A percentile compares a stretch with the other conserved stretches of the same genome.
These are phyloP conservation scores for Craniophora ligustri DNA, from an alignment of 2,888 invertebrate genomes.

Conservation along the genomic window DNA sequence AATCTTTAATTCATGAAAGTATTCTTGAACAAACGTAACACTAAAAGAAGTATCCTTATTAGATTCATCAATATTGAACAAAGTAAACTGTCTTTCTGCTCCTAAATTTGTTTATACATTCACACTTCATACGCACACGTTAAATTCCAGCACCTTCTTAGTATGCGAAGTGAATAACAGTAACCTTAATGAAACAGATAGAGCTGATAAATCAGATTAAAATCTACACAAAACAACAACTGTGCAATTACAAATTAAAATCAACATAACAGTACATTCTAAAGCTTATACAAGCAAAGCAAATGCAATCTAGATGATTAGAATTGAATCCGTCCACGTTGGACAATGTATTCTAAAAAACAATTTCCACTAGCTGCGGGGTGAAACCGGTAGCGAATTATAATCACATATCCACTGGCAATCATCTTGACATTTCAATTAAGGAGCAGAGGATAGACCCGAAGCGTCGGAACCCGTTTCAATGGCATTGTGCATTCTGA, in stretches of 20 bases:
- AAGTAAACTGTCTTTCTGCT: not conserved
- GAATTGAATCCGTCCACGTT: conserved; percentile 32
- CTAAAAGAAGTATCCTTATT: too few relatives aligned
- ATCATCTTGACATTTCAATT: conserved; percentile 68
- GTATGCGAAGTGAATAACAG: not conserved
- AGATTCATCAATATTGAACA: too few relatives aligned
- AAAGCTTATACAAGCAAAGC: conserved; percentile 1
- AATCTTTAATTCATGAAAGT: too few relatives aligned
- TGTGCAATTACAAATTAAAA: not conserved
- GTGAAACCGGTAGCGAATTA: conserved; percentile 62
- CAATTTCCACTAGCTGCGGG: conserved; percentile 39
- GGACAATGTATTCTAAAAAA: conserved; percentile 37
- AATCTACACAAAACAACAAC: not conserved
- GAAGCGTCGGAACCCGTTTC: conserved; percentile 44
- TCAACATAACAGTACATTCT: not conserved
- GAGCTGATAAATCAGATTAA: not conserved
- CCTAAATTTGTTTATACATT: too few relatives aligned
- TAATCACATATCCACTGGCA: conserved; percentile 61
- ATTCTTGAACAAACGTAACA: too few relatives aligned
- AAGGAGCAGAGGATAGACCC: conserved; percentile 47
- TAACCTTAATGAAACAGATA: not conserved
- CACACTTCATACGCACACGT: not conserved
- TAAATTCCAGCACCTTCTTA: not conserved
- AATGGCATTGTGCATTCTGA: conserved; percentile 50
- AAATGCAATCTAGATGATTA: conserved; percentile 5